Evolutionary conservation across 64 coral and sea anemone species (phyloP), one percentile per base, ranked within the genome.

Genomic region (Montipora foliosa): DNA sequence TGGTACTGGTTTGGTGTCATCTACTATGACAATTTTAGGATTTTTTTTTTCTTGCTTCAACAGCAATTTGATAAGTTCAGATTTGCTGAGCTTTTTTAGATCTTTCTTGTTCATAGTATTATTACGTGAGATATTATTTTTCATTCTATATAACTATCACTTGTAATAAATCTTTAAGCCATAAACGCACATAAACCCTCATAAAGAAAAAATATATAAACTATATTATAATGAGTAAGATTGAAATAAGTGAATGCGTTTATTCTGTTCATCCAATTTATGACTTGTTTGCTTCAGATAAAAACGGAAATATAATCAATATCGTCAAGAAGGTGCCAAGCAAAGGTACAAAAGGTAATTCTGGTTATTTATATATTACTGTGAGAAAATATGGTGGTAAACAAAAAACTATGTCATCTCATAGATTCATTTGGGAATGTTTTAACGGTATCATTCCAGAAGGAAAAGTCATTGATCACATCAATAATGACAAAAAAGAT

Each of bases 351-450:
- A 44, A 78, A 49, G 0, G 11, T 9, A 6, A n/a, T 49, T 12
- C 12, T 5, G 75, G 75, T 44, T 78, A 78, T 49, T 8, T 78
- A 15, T 0, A 15, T 78, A 0, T 15, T 78, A 0, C 17, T 46
- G 75, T 78, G 0, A 78, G 75, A 22, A 78, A 78, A 49, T 1
- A 78, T 1, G 75, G 3, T 46, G 0, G 24, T 4, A 78, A 46
- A 78, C 24, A 25, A 14, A 44, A 49, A 78, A n/a, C 0, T 3
- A 49, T 22, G 15, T 0, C 4, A 1, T 12, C 16, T 53, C 75
- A 78, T 20, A 0, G 75, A 4, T 66, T 84, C 37, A 44, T 84
- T 16, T 84, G 82, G 82, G 82, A 84, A 59, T 84, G 53, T 84
- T 68, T 64, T 29, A 84, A 84, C 15, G 8, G 82, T 9, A 3